Percentiles rank a stretch among this genome's conserved stretches.
These are phyloP conservation scores for Drosophila gaucha DNA, from an alignment of 2,888 invertebrate species.

Conservation along the genomic window DNA sequence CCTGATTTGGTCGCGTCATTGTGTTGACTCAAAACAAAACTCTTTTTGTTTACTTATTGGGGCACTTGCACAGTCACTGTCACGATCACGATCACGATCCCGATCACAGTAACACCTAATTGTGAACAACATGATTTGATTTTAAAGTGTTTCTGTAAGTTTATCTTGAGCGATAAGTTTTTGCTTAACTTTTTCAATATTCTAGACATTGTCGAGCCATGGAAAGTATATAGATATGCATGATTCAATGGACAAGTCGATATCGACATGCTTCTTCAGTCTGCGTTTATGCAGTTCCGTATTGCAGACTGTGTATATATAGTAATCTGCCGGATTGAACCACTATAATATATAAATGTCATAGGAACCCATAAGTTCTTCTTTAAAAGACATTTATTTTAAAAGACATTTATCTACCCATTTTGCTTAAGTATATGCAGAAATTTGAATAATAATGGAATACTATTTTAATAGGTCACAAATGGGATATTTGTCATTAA, in stretches of 20 bases:
- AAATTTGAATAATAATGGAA: neutral
- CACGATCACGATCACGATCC: neutral
- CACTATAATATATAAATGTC: no score
- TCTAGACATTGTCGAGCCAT: no score
- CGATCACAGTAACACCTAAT: no score
- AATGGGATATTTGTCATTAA: no score
- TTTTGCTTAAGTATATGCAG: no score
- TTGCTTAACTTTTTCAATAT: neutral
- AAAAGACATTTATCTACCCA: no score
- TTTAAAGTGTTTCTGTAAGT: neutral
- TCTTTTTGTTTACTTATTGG: slow-evolving; percentile 12
- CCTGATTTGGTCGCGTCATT: slow-evolving; percentile 13
- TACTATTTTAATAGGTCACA: neutral
- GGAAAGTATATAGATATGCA: neutral
- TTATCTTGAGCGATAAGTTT: neutral
- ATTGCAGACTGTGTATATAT: neutral
- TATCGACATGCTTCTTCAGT: neutral
- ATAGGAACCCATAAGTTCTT: no score
- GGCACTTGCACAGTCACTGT: no score
- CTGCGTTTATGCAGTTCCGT: neutral
- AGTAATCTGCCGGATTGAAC: no score
- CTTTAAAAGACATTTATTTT: no score
- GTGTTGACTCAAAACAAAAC: slow-evolving; percentile 5
- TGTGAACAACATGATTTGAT: slow-evolving; percentile 7
- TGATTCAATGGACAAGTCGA: neutral